Percentiles rank a stretch among this genome's conserved stretches.
These are phyloP conservation scores for Alcedo atthis DNA, from an alignment of 2,797 vertebrate species.

Conservation along the genomic window DNA sequence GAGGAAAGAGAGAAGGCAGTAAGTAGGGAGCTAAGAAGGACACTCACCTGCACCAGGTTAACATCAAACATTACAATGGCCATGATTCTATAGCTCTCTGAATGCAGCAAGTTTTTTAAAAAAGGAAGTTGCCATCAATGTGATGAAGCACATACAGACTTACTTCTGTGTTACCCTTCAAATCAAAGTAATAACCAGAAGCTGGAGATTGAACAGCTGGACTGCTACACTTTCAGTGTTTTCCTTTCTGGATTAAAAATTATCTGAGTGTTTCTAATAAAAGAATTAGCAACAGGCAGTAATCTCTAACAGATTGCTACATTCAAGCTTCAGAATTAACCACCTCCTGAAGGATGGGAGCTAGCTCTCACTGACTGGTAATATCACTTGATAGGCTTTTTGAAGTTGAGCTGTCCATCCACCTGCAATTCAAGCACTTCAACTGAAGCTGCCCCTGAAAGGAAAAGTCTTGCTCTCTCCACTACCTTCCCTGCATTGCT, in stretches of 20 bases:
- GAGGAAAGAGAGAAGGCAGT: neutral
- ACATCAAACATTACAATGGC: neutral
- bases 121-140: neutral
- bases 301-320: neutral
- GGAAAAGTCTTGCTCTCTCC: neutral
- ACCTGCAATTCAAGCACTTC: neutral
- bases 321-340: neutral
- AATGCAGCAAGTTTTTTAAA: neutral
- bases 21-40: neutral
- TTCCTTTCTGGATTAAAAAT: neutral
- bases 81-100: neutral
- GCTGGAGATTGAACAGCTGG: neutral
- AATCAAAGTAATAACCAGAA: neutral
- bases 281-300: neutral
- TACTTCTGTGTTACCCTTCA: neutral
- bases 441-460: neutral
- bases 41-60: neutral
- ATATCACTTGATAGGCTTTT: neutral
- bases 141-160: neutral
- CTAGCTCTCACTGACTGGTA: accelerated
- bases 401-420: neutral
- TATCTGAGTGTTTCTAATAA: neutral
- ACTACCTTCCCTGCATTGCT: neutral
- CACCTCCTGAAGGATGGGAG: neutral
- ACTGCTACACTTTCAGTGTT: neutral